phyloP scores from a whole-genome alignment of 2,888 invertebrate species.

The Lasioglossum zephyrum region DNA sequence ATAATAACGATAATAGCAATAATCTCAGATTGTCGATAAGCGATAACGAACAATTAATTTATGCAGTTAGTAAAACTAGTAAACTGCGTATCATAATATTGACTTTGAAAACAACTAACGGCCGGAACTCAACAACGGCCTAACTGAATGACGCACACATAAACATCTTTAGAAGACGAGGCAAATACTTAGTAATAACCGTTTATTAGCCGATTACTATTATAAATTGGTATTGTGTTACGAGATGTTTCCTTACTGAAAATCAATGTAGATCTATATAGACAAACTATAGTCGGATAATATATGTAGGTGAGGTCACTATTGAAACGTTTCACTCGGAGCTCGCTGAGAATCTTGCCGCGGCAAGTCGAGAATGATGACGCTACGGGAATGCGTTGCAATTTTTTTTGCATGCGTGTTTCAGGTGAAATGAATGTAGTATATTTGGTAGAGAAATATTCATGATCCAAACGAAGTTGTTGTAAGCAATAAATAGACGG shows the following conservation, averaged over 20 bases:
- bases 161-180: neutral
- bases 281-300: neutral
- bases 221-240: neutral
- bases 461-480: neutral
- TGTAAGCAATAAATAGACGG: neutral
- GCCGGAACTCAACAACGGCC: neutral
- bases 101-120: neutral
- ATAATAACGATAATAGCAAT: neutral
- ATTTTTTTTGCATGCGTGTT: neutral
- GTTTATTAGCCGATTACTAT: neutral
- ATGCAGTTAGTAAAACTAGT: neutral
- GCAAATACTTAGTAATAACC: neutral
- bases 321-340: neutral
- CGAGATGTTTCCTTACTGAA: neutral
- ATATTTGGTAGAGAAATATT: neutral
- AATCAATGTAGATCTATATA: neutral
- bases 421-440: neutral
- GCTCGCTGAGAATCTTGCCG: neutral
- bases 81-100: neutral
- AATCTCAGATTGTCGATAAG: neutral
- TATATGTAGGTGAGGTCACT: neutral
- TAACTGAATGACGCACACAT: neutral
- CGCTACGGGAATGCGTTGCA: neutral
- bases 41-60: neutral
- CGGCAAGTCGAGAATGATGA: neutral